Percentiles rank a stretch among this genome's conserved stretches.
phyloP scores from a whole-genome alignment of 2,113 vertebrate genomes.

The Corydoras sp. region DNA sequence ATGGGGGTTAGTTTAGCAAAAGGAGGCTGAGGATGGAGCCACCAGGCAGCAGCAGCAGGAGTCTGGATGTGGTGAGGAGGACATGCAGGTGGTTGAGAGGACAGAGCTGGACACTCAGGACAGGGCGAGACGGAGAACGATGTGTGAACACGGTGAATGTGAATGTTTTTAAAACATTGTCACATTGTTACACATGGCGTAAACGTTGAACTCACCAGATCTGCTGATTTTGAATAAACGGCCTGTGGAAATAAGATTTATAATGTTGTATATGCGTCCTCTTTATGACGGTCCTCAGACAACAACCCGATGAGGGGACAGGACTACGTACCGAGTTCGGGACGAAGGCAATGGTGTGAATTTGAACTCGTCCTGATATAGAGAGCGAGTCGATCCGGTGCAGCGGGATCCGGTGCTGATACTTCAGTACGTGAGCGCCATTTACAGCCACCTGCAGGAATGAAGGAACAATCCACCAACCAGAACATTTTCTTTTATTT shows the following conservation, averaged over 20 bases:
- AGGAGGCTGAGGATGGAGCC: no score
- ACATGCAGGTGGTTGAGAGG: no score
- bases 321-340: conserved; percentile 70
- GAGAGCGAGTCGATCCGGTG: conserved; percentile 81
- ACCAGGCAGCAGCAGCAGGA: no score
- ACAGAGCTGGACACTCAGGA: no score
- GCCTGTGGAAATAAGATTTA: conserved; percentile 51
- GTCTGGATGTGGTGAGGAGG: no score
- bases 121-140: no score
- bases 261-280: background rate
- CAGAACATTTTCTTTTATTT: background rate
- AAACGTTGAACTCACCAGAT: conserved; percentile 65
- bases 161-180: no score
- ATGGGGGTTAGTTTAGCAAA: background rate
- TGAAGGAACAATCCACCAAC: conserved; percentile 3
- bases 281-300: no score
- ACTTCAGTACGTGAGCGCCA: conserved; percentile 78
- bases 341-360: conserved; percentile 75
- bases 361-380: conserved; percentile 78
- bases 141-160: no score
- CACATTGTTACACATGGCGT: no score
- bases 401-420: conserved; percentile 76
- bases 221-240: conserved; percentile 68
- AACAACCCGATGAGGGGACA: background rate
- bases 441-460: conserved; percentile 83